A percentile compares a stretch with the other conserved stretches of the same genome.
These are phyloP conservation scores for Beris morrisii DNA, from an alignment of 2,888 invertebrate genomes.

Conservation along the genomic window DNA sequence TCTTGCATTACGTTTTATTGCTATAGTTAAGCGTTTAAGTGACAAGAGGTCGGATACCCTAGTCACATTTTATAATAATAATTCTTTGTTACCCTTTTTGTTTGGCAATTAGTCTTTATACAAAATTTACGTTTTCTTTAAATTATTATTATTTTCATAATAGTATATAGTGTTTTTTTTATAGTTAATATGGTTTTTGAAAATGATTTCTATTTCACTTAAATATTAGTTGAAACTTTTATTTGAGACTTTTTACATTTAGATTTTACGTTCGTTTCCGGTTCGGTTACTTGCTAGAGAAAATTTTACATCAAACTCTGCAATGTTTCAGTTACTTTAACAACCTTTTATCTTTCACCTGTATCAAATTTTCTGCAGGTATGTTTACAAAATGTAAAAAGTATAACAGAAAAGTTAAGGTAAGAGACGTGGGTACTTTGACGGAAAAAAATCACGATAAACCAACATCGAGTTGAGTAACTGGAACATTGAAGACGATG, in stretches of 20 bases:
- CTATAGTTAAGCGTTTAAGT: conserved; percentile 32
- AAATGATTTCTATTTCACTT: conserved; percentile 19
- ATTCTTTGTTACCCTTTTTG: conserved; percentile 24
- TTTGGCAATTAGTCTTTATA: conserved; percentile 26
- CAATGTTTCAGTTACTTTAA: no score
- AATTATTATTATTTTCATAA: no score
- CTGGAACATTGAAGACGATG: no score
- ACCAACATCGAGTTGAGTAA: no score
- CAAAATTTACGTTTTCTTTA: conserved; percentile 5
- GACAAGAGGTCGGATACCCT: conserved; percentile 15
- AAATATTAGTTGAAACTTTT: conserved; percentile 3
- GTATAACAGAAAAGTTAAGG: no score
- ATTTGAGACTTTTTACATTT: conserved; percentile 22
- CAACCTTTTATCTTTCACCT: no score
- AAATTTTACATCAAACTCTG: no score
- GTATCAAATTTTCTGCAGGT: no score
- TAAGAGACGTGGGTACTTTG: no score
- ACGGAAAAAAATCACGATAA: no score
- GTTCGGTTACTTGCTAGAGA: background rate
- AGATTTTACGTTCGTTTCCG: background rate
- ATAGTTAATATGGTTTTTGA: background rate
- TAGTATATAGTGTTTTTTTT: no score
- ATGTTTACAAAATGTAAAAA: no score
- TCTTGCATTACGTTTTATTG: conserved; percentile 23
- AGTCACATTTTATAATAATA: conserved; percentile 10